phyloP scores from a whole-genome alignment of 2,113 vertebrate species.

The Varanus salvator region DNA sequence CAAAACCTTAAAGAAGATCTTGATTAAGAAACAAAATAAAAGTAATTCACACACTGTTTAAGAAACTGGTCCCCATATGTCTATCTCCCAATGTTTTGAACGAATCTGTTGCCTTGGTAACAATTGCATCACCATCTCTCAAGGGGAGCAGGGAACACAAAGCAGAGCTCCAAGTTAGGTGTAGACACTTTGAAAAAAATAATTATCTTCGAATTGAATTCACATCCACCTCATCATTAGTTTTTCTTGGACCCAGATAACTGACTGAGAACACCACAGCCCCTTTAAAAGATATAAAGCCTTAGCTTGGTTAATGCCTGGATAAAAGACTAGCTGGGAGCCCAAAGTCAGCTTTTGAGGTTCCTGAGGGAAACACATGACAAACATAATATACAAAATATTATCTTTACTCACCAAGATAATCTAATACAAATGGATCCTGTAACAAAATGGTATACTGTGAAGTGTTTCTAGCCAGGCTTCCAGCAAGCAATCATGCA shows the following conservation, averaged over 20 bases:
- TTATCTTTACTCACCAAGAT: too few relatives aligned
- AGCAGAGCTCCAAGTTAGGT: constrained; percentile 24
- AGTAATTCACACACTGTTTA: constrained; percentile 15
- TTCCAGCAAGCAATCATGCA: too few relatives aligned
- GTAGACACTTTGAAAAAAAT: constrained; percentile 18
- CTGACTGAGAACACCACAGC: background rate
- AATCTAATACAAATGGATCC: too few relatives aligned
- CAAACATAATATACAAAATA: background rate
- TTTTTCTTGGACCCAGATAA: background rate
- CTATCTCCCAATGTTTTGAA: constrained; percentile 27
- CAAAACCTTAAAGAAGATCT: background rate
- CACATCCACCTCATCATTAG: constrained; percentile 8
- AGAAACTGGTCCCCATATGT: constrained; percentile 9
- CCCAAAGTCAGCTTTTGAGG: background rate
- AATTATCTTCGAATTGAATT: constrained; percentile 19
- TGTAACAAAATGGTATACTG: too few relatives aligned
- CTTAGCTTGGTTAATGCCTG: too few relatives aligned
- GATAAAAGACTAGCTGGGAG: background rate
- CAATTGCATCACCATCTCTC: constrained; percentile 31
- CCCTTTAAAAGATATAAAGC: background rate
- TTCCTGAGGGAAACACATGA: background rate
- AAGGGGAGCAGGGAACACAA: constrained; percentile 12
- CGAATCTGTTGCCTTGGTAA: background rate
- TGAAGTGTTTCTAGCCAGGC: too few relatives aligned
- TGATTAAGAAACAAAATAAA: constrained; percentile 8